Base-by-base conservation (phyloP, 2,797 vertebrate genomes). In the Huso huso region DNA sequence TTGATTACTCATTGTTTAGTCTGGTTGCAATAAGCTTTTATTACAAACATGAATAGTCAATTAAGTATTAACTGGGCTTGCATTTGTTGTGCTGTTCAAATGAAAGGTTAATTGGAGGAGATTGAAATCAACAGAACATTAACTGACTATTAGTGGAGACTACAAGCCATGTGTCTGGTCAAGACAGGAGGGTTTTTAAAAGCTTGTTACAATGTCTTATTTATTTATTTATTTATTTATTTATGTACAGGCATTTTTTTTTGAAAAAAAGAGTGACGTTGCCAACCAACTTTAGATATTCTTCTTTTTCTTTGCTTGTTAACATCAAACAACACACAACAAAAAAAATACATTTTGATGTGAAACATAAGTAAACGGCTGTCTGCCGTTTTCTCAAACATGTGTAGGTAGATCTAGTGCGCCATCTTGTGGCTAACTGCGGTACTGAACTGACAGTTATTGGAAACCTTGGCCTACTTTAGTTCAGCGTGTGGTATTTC, bases 21-120 rank as follows among this genome's bases (percentile, higher is more conserved):
- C 86, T 85, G 86, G 88, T 86, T 84, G 80, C 84, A 82, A 85
- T 88, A 89, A 88, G 88, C 81, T 82, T 86, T 83, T 87, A 90
- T 83, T 82, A 79, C 81, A 74, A 84, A 86, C 79, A 81, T 65
- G 64, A 87, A 83, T 81, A 88, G 86, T 88, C 86, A 87, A 89
- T 90, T 88, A 87, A 68, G 77, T 81, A 81, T 77, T 77, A 87
- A 71, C 74, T 78, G 79, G 82, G 81, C 81, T 73, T 77, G 75
- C 73, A 77, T 73, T 76, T 69, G 62, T 76, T 66, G 68, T 73
- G 71, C 71, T 73, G 76, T 76, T 75, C 74, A 69, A 77, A 77
- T 71, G 76, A 81, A 79, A 81, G 80, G 82, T 82, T 84, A 85
- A 86, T 85, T 83, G 13, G 79, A 82, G 83, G 81, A 72, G 80